phyloP scores from a whole-genome alignment of 2,888 invertebrate species.

The Lepas anatifera region DNA sequence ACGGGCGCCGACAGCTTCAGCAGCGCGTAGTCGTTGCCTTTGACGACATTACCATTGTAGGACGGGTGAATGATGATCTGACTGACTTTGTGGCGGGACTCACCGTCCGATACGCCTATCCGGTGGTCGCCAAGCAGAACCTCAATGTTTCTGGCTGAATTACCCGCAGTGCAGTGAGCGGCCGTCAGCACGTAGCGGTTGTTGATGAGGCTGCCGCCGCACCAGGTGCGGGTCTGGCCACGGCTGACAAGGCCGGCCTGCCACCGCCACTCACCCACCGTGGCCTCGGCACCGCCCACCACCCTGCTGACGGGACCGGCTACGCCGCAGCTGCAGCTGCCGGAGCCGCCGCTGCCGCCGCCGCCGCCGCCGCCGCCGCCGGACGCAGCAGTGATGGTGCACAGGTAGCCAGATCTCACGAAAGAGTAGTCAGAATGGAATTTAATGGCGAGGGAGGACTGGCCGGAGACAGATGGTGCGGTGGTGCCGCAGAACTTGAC shows the following conservation, averaged over 20 bases:
- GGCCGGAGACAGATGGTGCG: no score
- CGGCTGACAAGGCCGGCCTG: not conserved
- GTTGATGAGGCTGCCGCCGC: conserved; percentile 10
- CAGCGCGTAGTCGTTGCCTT: conserved; percentile 15
- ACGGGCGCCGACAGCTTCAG: conserved; percentile 11
- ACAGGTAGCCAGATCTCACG: no score
- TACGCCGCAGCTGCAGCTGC: not conserved
- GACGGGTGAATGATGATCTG: not conserved
- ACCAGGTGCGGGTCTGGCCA: not conserved
- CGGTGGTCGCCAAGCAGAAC: conserved; percentile 10
- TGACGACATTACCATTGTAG: not conserved
- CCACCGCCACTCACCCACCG: not conserved
- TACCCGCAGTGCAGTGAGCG: not conserved
- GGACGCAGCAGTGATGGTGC: no score
- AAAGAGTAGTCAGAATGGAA: no score
- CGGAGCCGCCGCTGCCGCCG: no score
- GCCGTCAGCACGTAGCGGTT: conserved; percentile 7
- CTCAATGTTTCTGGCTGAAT: not conserved
- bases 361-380: no score
- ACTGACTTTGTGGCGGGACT: not conserved
- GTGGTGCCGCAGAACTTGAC: no score
- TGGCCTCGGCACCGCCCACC: not conserved
- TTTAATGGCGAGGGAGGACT: no score
- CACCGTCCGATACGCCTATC: not conserved
- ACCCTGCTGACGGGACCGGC: not conserved